phyloP scores from a whole-genome alignment of 2,797 vertebrate genomes.

The Pampus argenteus region DNA sequence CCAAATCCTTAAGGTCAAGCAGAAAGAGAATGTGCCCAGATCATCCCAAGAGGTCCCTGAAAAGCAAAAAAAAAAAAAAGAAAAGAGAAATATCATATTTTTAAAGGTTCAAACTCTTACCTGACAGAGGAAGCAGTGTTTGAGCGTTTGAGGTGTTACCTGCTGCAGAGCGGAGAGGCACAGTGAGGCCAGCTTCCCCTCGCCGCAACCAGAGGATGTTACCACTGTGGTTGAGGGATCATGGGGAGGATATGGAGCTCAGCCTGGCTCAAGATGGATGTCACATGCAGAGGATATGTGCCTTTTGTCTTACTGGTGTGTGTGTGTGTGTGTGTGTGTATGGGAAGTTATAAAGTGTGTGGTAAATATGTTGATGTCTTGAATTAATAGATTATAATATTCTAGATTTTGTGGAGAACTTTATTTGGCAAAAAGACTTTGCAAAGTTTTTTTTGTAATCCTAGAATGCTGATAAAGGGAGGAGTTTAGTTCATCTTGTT shows the following conservation, averaged over 20 bases:
- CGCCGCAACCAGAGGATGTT: slow-evolving; percentile 72
- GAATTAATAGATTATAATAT: slow-evolving; percentile 7
- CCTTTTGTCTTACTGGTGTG: slow-evolving; percentile 58
- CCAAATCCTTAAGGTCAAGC: slow-evolving; percentile 26
- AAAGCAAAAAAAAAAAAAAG: neutral
- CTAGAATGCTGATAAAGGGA: neutral
- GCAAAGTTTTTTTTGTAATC: no score
- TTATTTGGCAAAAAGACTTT: neutral
- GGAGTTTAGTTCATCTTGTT: slow-evolving; percentile 15
- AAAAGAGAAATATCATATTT: neutral
- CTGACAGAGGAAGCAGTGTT: slow-evolving; percentile 9
- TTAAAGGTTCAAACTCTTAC: slow-evolving; percentile 1
- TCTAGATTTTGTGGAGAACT: neutral
- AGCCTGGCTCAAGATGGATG: slow-evolving; percentile 63
- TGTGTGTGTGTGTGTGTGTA: slow-evolving; percentile 25
- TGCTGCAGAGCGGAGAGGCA: slow-evolving; percentile 59
- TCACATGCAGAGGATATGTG: slow-evolving; percentile 76
- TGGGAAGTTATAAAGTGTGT: neutral
- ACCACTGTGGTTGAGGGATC: slow-evolving; percentile 58
- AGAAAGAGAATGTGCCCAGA: neutral
- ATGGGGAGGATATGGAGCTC: slow-evolving; percentile 72
- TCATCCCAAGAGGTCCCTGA: slow-evolving; percentile 15
- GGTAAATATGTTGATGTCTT: slow-evolving; percentile 8
- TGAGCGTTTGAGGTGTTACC: slow-evolving; percentile 66
- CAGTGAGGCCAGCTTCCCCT: slow-evolving; percentile 71